Conservation (phyloP, 2,888 invertebrate species). For the Steromphala cineraria region DNA sequence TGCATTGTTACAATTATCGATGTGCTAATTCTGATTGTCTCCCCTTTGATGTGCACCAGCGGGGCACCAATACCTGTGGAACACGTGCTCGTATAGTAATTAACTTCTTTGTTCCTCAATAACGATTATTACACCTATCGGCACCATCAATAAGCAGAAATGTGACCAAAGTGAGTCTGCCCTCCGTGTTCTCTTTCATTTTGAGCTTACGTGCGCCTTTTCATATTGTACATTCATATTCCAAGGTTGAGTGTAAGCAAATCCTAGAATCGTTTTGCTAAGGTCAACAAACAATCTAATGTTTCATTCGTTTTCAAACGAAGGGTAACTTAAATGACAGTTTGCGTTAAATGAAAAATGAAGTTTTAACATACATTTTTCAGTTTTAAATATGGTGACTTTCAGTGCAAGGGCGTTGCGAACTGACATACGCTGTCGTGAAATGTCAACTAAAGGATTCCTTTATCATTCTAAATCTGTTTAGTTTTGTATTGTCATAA, state of each 20-base stretch:
- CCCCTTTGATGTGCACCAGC: not conserved
- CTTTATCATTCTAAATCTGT: too few species aligned
- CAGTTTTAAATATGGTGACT: too few species aligned
- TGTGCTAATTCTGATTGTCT: not conserved
- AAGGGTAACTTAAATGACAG: too few species aligned
- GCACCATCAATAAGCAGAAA: not conserved
- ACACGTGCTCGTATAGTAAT: not conserved
- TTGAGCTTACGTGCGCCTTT: not conserved
- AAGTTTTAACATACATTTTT: too few species aligned
- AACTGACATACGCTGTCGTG: too few species aligned
- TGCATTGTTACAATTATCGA: not conserved
- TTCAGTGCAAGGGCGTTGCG: too few species aligned
- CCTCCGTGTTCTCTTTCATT: not conserved
- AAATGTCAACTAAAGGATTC: too few species aligned
- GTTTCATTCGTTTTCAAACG: too few species aligned
- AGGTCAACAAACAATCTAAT: too few species aligned
- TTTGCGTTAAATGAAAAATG: too few species aligned
- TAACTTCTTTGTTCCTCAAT: not conserved
- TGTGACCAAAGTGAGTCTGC: not conserved
- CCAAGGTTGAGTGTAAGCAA: not conserved
- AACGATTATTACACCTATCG: not conserved
- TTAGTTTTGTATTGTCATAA: too few species aligned
- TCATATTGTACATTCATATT: not conserved
- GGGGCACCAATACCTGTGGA: not conserved
- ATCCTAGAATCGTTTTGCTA: not conserved